Base-by-base conservation (phyloP, 2,888 invertebrate species). In the Allacma fusca region DNA sequence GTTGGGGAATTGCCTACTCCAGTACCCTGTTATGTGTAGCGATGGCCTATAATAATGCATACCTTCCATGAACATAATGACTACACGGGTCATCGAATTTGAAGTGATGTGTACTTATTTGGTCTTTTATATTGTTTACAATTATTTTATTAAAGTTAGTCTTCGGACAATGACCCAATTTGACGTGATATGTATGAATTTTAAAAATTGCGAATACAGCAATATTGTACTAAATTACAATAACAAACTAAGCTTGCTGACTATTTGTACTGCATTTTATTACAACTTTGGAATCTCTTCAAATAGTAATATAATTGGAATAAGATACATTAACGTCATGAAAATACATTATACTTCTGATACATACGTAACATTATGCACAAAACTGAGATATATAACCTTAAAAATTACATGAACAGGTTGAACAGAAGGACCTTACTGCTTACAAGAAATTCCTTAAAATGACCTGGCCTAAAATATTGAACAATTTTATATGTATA, bases 1-100 rank as follows among this genome's bases (percentile, higher is more conserved):
- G 78, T 78, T 19, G 78, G 43, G 16, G 50, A 59, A 62, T 44
- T 78, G 24, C 78, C 78, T 4, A 34, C 44, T 62, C 78, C 78
- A 21, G 69, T 62, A 34, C 78, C 70, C 5, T 78, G 78, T 62
- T 78, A 78, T 28, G 21, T 69, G 13, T 68, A 28, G 28, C n/a
- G n/a, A 21, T 43, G 34, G 43, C 21, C 23, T 62, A 26, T 62
- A 26, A 23, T n/a, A 59, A 59, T 59, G 59, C n/a, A n/a, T n/a
- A n/a, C n/a, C n/a, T n/a, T n/a, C n/a, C n/a, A n/a, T n/a, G n/a
- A n/a, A n/a, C n/a, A n/a, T n/a, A n/a, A n/a, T n/a, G n/a, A n/a
- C n/a, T n/a, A n/a, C n/a, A n/a, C n/a, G n/a, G n/a, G n/a, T n/a
- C n/a, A n/a, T n/a, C n/a, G n/a, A n/a, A n/a, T n/a, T n/a, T n/a